Base-by-base conservation (phyloP, 1,140 invertebrate genomes). In the Idris sp. region DNA sequence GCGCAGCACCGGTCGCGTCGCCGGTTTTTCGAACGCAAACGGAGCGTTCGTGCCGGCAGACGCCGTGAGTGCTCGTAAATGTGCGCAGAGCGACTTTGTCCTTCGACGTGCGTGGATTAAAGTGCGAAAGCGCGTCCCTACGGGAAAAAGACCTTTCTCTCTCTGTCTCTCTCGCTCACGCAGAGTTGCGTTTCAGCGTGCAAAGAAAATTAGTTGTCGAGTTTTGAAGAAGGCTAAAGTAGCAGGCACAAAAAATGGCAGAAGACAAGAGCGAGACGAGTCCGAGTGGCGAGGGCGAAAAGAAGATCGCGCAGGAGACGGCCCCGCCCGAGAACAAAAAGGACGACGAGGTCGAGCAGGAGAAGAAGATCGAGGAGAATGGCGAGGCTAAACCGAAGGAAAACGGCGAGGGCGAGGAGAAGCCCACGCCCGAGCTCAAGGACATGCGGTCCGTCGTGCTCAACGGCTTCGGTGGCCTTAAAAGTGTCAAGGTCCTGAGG, bases 391-490 rank as follows among this genome's bases (percentile, higher is more conserved):
- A 85, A 62, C 77, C 80, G 4, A 86, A 88, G 64, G 83, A 84
- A 56, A 87, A 89, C 77, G 89, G 89, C 56, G 89, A 90, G 59
- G 64, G 65, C 54, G 89, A 91, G n/a, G n/a, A n/a, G 77, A 90
- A 89, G 73, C 86, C 88, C 71, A 90, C 90, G 49, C 83, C 85
- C 51, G 88, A 90, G 72, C 90, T 91, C 56, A 93, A 94, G 85
- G 93, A 95, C 86, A 95, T 95, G 93, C 90, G 92, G 85, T 92
- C 92, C 67, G 91, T 96, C 65, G 92, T 95, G 65, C 89, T 96
- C 53, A 93, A 92, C 44, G 92, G 93, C 77, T 96, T 95, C 86
- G 95, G 95, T 15, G 94, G 94, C 16, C 89, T 95, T 40, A 95
- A 95, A 84, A 92, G 92, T 84, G 91, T 96, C 78, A 95, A 95